Evolutionary conservation across 2,888 invertebrate species (phyloP), one percentile per base, ranked within the genome.

Genomic region (Hyalella azteca): DNA sequence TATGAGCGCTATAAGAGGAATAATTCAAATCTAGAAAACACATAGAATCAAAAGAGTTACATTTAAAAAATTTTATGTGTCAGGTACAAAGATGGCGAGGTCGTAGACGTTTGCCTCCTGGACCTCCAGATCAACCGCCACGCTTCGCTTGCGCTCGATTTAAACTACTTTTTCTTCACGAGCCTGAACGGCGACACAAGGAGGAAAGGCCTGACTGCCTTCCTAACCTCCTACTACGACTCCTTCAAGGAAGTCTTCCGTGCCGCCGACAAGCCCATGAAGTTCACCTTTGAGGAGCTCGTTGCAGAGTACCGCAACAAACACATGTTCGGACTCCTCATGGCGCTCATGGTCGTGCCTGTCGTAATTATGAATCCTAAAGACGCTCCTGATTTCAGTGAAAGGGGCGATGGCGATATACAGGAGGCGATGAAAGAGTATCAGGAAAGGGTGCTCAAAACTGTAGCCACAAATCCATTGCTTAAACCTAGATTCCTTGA

Each of bases 81-180:
- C 26, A 83, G 83, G 36, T 83, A 83, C 60, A 50, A 83, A 29
- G 81, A 81, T 0, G 83, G 80, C 41, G 19, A 13, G 3, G 81
- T 81, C 11, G 50, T 80, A 3, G 83, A 83, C 19, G 80, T 83
- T 5, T 77, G 49, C 41, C 73, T 83, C 0, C 26, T 83, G n/a
- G 83, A 83, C 66, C 73, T 83, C 11, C 83, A 83, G 32, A 40
- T 83, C 13, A 49, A 45, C 45, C 50, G 77, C 36, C 22, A 49
- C 22, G 66, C 77, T 7, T 79, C 81, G 0, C 78, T 75, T 0
- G 81, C 79, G 39, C 50, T 60, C 9, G 83, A 83, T 78, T 77
- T 83, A 32, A 83, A 81, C 77, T 83, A 83, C 78, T 41, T 83
- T 59, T 26, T 83, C 39, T 83, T 79, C 79, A 81, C 79, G 9